Conservation (phyloP, 2,888 invertebrate species). For the Xestobium rufovillosum region DNA sequence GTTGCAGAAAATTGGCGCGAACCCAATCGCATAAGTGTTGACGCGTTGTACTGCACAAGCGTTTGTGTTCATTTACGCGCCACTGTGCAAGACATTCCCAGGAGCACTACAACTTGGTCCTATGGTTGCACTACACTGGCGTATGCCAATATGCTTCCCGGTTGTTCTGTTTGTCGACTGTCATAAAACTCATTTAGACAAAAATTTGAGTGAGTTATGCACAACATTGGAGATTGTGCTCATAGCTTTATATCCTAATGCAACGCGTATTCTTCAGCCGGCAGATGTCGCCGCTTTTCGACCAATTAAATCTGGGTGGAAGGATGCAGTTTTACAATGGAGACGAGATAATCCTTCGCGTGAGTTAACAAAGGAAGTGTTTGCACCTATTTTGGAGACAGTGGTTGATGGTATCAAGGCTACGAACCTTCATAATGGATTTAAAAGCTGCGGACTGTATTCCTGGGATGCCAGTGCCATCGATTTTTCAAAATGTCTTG, state of each 20-base stretch:
- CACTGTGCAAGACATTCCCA: too few species aligned
- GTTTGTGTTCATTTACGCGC: too few species aligned
- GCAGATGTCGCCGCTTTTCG: conserved; percentile 25
- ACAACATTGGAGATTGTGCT: conserved; percentile 25
- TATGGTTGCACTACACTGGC: too few species aligned
- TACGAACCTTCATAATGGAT: conserved; percentile 10
- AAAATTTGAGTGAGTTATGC: conserved; percentile 25
- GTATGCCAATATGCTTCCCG: conserved; percentile 30
- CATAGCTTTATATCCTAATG: conserved; percentile 23
- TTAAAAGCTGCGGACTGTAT: conserved; percentile 12
- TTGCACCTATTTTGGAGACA: conserved; percentile 11
- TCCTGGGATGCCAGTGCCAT: conserved; percentile 9
- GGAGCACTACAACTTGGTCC: too few species aligned
- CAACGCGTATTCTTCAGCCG: conserved; percentile 27
- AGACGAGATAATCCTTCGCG: conserved; percentile 23
- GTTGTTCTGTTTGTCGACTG: conserved; percentile 37
- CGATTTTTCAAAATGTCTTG: conserved; percentile 12
- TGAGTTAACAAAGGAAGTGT: conserved; percentile 12
- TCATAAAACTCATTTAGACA: conserved; percentile 19
- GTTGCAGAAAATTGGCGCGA: too few species aligned
- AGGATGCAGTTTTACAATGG: conserved; percentile 27
- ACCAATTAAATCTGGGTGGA: conserved; percentile 22
- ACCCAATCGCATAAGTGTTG: too few species aligned
- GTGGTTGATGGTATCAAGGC: conserved; percentile 6
- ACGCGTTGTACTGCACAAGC: too few species aligned